Percentiles rank a stretch among this genome's conserved stretches.
Evolutionary conservation across 1,140 invertebrate genomes (phyloP).

Genomic region (Cheumatopsyche charites): DNA sequence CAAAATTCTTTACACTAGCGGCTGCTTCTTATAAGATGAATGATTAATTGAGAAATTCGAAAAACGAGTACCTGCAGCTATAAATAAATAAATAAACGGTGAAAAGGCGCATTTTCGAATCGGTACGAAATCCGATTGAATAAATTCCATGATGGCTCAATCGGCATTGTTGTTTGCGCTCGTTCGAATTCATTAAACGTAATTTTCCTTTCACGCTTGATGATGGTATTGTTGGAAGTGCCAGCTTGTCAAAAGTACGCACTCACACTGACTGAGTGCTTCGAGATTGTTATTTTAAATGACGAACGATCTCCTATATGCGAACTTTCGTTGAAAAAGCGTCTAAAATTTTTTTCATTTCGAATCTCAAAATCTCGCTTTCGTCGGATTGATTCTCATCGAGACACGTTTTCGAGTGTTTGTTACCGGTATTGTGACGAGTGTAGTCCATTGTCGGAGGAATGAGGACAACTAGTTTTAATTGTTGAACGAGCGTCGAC

Average conservation of each 20-base stretch:
- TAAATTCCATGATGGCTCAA: slow-evolving; percentile 7
- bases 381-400: too few species aligned
- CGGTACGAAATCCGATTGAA: not conserved
- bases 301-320: too few species aligned
- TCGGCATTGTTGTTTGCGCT: slow-evolving; percentile 9
- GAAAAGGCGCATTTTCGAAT: too few species aligned
- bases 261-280: not conserved
- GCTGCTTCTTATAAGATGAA: too few species aligned
- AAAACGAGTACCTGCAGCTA: too few species aligned
- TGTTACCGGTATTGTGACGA: slow-evolving; percentile 7
- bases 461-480: slow-evolving; percentile 43
- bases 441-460: slow-evolving; percentile 1
- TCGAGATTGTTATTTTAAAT: slow-evolving; percentile 1
- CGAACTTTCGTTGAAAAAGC: too few species aligned
- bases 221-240: slow-evolving; percentile 9
- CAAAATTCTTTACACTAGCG: too few species aligned
- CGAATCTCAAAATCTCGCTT: too few species aligned
- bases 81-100: too few species aligned
- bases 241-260: not conserved
- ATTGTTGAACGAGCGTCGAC: slow-evolving; percentile 43
- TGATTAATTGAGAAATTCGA: too few species aligned
- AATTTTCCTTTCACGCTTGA: slow-evolving; percentile 16
- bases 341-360: too few species aligned
- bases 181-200: slow-evolving; percentile 19
- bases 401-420: not conserved